Conservation (phyloP, 2,888 invertebrate genomes). For the Cryptus viduatorius region DNA sequence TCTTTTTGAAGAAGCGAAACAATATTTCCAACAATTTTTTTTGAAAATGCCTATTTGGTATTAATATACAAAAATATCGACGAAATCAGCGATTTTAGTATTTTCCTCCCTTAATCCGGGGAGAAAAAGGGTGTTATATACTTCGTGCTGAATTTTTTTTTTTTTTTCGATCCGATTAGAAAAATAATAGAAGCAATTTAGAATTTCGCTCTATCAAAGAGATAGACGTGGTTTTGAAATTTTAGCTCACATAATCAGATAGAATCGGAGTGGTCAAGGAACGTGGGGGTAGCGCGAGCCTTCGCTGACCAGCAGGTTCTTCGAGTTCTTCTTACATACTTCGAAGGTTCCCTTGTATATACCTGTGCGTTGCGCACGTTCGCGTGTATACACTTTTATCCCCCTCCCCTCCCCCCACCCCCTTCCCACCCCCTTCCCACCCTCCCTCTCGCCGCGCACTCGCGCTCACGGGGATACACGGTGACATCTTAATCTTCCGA, state of each 20-base stretch:
- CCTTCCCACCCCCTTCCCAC: constrained; percentile 43
- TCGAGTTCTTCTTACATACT: constrained; percentile 36
- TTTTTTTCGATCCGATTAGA: too few species aligned
- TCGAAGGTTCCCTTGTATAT: neutral
- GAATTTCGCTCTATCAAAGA: too few species aligned
- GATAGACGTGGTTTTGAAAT: neutral
- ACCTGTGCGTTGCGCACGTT: constrained; percentile 30
- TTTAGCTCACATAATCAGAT: neutral
- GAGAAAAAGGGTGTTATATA: too few species aligned
- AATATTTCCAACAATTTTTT: too few species aligned
- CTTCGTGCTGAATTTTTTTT: too few species aligned
- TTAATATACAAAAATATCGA: too few species aligned
- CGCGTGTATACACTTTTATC: constrained; percentile 54
- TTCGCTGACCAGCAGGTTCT: constrained; percentile 62
- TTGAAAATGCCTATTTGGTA: too few species aligned
- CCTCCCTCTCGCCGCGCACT: constrained; percentile 61
- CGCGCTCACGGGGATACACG: constrained; percentile 71
- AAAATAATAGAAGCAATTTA: too few species aligned
- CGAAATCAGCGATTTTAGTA: too few species aligned
- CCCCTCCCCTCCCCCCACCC: constrained; percentile 48
- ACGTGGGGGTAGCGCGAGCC: constrained; percentile 5
- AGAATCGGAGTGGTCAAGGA: neutral
- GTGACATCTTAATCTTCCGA: constrained; percentile 81
- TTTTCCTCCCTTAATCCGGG: too few species aligned
- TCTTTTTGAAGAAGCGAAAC: too few species aligned